Evolutionary conservation across 2,113 vertebrate genomes (phyloP).

Genomic region (Odontophorus gujanensis): DNA sequence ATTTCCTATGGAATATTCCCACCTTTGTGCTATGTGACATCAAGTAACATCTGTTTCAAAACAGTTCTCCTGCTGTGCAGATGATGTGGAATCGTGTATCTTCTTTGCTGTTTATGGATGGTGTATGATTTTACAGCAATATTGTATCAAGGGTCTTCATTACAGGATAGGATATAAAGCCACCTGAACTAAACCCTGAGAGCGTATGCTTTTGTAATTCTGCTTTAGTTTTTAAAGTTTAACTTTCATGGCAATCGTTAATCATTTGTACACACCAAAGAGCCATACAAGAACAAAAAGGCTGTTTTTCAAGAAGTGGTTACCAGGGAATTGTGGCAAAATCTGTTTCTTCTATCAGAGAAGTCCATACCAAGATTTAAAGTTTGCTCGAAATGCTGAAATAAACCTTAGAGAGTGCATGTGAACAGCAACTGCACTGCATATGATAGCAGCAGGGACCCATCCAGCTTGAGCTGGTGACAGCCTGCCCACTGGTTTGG

Average conservation of each 20-base stretch:
- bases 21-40: not conserved
- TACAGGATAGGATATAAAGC: not conserved
- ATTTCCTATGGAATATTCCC: not conserved
- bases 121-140: not conserved
- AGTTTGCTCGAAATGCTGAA: not conserved
- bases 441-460: not conserved
- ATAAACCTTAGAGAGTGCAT: not conserved
- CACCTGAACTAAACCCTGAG: not conserved
- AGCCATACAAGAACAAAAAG: not conserved
- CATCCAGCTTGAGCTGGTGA: not conserved
- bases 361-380: not conserved
- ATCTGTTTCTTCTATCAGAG: not conserved
- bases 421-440: not conserved
- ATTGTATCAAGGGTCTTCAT: not conserved
- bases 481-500: not conserved
- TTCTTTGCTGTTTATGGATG: not conserved
- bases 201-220: not conserved
- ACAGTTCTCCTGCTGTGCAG: not conserved
- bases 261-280: not conserved
- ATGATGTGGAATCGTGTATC: not conserved
- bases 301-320: not conserved
- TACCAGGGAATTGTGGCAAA: constrained; percentile 5
- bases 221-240: not conserved
- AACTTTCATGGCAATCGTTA: not conserved
- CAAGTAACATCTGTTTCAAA: not conserved